Conservation (phyloP, 2,113 vertebrate species). For the Tympanuchus pallidicinctus region DNA sequence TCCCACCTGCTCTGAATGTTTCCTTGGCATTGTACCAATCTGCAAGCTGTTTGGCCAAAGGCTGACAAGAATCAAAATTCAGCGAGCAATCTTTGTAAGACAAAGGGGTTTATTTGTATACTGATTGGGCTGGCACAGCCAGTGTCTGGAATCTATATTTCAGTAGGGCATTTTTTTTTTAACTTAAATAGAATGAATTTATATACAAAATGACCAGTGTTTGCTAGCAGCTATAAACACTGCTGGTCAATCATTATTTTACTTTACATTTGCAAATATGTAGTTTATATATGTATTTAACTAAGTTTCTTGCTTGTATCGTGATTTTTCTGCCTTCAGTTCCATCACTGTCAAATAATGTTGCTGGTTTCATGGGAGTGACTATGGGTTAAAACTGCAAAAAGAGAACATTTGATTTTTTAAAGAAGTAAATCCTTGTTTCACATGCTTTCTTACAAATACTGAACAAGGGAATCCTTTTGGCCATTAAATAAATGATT, state of each 20-base stretch:
- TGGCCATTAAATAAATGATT: neutral
- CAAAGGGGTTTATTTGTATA: neutral
- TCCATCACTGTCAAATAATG: neutral
- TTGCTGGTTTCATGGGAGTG: neutral
- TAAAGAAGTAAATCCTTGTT: fast-evolving
- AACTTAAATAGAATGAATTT: neutral
- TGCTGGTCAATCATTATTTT: neutral
- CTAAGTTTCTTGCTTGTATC: neutral
- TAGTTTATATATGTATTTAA: neutral
- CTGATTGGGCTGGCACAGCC: neutral
- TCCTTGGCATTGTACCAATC: neutral
- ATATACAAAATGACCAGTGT: neutral
- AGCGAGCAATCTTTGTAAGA: neutral
- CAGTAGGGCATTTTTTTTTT: neutral
- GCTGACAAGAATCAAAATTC: neutral
- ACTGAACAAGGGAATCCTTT: neutral
- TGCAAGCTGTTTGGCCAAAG: neutral
- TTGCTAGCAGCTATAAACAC: neutral
- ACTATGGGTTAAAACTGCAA: neutral
- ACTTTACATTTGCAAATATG: neutral
- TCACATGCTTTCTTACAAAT: neutral
- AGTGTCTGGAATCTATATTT: neutral
- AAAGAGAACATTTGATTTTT: neutral
- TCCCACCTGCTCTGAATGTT: neutral
- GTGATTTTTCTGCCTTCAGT: neutral